Conservation (phyloP, 2,888 invertebrate genomes). For the Meghimatium bilineatum region DNA sequence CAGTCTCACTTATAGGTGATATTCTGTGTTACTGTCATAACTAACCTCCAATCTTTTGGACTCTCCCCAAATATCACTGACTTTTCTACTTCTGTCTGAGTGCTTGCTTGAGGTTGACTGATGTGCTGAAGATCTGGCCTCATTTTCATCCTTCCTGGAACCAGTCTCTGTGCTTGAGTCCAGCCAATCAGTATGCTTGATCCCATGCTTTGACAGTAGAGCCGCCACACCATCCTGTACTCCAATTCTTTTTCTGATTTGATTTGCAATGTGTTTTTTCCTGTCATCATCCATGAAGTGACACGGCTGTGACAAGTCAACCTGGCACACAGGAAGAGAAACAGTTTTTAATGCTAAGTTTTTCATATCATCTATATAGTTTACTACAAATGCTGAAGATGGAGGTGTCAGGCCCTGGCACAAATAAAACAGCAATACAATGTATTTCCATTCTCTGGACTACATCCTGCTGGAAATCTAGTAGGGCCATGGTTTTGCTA, state of each 20-base stretch:
- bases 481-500: no score
- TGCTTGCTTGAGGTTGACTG: neutral
- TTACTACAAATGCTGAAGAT: no score
- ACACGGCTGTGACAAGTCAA: slow-evolving; percentile 26
- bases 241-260: slow-evolving; percentile 67
- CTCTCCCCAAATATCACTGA: slow-evolving; percentile 44
- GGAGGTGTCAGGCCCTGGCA: no score
- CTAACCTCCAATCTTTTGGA: slow-evolving; percentile 56
- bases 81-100: neutral
- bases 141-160: neutral
- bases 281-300: slow-evolving; percentile 67
- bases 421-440: no score
- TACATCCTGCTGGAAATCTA: no score
- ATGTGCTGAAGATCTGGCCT: neutral
- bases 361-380: no score
- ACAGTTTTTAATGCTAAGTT: no score
- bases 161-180: neutral
- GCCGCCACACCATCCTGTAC: slow-evolving; percentile 35
- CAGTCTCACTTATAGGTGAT: no score
- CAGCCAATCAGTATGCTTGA: slow-evolving; percentile 40
- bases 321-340: neutral
- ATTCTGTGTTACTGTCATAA: no score
- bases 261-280: slow-evolving; percentile 68
- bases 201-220: slow-evolving; percentile 22
- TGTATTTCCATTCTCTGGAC: no score